phyloP scores from a whole-genome alignment of 2,113 vertebrate species.

The Burhinus bistriatus region DNA sequence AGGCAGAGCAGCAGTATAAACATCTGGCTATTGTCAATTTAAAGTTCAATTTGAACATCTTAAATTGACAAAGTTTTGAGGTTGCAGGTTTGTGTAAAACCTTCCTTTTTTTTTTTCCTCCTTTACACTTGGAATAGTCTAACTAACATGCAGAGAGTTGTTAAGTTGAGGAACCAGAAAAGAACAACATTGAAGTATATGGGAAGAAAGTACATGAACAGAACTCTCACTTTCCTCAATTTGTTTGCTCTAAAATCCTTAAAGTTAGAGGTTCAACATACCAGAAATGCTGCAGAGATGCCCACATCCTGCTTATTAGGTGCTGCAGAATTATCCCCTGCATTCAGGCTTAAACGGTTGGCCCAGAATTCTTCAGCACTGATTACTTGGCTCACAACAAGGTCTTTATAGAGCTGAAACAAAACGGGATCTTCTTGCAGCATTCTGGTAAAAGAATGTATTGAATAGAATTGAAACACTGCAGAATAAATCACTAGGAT shows the following conservation, averaged over 20 bases:
- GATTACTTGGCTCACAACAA: slow-evolving; percentile 98
- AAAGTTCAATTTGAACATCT: not conserved
- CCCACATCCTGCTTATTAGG: slow-evolving; percentile 94
- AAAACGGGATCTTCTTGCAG: slow-evolving; percentile 98
- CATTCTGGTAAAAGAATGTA: slow-evolving; percentile 84
- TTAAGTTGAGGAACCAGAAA: not conserved
- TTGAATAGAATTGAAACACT: slow-evolving; percentile 60
- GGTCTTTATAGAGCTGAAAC: slow-evolving; percentile 98
- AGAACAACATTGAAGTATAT: not conserved
- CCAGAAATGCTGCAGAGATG: slow-evolving; percentile 98
- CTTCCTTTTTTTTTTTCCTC: not conserved
- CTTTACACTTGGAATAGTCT: not conserved
- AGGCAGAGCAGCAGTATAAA: not conserved
- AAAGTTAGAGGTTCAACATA: slow-evolving; percentile 65
- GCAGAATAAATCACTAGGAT: slow-evolving; percentile 47
- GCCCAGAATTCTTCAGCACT: slow-evolving; percentile 98
- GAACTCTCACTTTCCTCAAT: not conserved
- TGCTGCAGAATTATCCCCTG: slow-evolving; percentile 75
- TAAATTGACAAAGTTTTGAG: not conserved
- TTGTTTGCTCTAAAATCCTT: not conserved
- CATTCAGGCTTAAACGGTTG: slow-evolving; percentile 88
- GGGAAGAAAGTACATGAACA: not conserved
- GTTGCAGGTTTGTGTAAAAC: not conserved
- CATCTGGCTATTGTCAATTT: not conserved
- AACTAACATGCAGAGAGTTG: not conserved